These are phyloP conservation scores for Nixonia krombeini DNA, from an alignment of 1,140 invertebrate genomes.

Conservation along the genomic window DNA sequence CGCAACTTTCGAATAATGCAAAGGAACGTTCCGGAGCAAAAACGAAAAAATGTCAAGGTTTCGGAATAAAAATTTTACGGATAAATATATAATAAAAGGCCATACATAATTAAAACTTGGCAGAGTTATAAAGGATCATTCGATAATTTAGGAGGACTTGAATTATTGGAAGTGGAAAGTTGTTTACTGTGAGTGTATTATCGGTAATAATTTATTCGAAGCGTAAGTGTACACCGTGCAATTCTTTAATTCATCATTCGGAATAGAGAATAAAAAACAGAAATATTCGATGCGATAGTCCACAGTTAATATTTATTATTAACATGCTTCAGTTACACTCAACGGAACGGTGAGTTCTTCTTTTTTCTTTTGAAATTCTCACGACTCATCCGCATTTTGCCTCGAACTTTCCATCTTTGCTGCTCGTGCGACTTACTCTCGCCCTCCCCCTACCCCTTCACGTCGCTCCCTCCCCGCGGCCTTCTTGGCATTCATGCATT, in stretches of 20 bases:
- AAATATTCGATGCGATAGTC: slow-evolving; percentile 2
- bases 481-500: slow-evolving; percentile 46
- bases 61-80: no score
- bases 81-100: no score
- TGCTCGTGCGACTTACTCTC: slow-evolving; percentile 30
- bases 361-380: slow-evolving; percentile 37
- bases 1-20: no score
- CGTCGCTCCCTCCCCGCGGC: slow-evolving; percentile 8
- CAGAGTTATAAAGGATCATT: no score
- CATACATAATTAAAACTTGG: no score
- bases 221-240: neutral
- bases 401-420: slow-evolving; percentile 35
- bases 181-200: neutral
- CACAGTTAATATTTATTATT: slow-evolving; percentile 37
- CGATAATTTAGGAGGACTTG: no score
- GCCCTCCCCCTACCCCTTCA: slow-evolving; percentile 22
- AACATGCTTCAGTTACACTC: neutral
- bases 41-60: no score
- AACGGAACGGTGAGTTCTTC: slow-evolving; percentile 7
- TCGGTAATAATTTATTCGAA: neutral
- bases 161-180: neutral
- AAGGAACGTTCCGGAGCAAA: no score
- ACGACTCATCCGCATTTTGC: slow-evolving; percentile 28
- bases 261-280: neutral
- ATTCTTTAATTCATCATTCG: neutral